These are phyloP conservation scores for Adineta ricciae DNA, from an alignment of 2,888 invertebrate genomes.

Conservation along the genomic window DNA sequence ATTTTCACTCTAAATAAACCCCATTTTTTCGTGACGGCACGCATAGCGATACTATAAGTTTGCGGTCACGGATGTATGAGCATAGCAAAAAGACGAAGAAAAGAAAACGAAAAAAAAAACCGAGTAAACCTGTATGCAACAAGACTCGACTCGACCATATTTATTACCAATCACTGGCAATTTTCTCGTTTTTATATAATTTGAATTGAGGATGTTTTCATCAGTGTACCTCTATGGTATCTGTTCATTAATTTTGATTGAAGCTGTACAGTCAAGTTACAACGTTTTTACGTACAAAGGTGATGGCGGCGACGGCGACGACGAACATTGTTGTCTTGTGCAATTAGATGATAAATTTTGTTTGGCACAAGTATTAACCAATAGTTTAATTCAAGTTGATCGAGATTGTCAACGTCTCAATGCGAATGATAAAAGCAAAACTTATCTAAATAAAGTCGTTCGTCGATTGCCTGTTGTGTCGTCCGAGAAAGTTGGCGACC, in stretches of 20 bases:
- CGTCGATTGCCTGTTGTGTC: neutral
- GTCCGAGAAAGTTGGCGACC: neutral
- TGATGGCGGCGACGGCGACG: neutral
- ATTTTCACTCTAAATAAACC: neutral
- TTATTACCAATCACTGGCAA: neutral
- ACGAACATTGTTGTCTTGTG: slow-evolving; percentile 1
- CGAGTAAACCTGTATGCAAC: neutral
- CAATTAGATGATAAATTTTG: neutral
- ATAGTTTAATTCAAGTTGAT: neutral
- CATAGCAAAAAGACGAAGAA: neutral
- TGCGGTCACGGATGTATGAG: slow-evolving; percentile 11
- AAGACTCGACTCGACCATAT: neutral
- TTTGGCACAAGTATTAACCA: neutral
- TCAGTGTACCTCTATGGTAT: neutral
- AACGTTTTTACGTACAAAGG: neutral
- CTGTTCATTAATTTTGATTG: neutral
- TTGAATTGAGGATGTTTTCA: neutral
- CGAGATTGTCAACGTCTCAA: neutral
- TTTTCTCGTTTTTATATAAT: neutral
- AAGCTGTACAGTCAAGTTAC: neutral
- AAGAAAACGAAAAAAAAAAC: neutral
- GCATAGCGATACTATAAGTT: neutral
- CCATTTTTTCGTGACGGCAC: neutral
- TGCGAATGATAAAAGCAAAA: neutral
- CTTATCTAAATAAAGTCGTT: neutral